Conservation (phyloP, 2,888 invertebrate genomes). For the Hermodice carunculata region DNA sequence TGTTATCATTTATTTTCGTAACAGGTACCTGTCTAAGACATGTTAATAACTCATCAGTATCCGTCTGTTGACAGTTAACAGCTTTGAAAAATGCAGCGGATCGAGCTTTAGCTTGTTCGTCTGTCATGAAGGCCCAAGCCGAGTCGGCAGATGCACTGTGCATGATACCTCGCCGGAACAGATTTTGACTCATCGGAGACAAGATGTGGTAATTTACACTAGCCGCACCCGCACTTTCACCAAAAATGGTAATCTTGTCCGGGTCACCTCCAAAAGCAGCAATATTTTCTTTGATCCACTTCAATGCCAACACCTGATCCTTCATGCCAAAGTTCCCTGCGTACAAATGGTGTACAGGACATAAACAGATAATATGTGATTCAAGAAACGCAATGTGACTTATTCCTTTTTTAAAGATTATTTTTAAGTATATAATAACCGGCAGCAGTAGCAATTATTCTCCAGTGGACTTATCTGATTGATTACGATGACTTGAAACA, state of each 20-base stretch:
- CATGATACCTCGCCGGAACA: constrained; percentile 84
- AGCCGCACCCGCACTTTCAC: constrained; percentile 91
- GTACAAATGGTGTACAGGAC: too few species aligned
- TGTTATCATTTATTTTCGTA: constrained; percentile 31
- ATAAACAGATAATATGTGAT: too few species aligned
- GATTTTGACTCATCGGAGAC: constrained; percentile 88
- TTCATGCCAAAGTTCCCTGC: constrained; percentile 92
- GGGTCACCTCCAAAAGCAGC: constrained; percentile 78
- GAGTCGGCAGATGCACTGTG: constrained; percentile 91
- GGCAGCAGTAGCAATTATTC: too few species aligned
- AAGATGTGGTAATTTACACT: constrained; percentile 82
- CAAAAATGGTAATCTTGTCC: constrained; percentile 91
- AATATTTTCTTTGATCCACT: constrained; percentile 59
- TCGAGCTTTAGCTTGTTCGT: constrained; percentile 23
- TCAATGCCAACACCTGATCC: constrained; percentile 90
- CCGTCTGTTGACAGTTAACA: constrained; percentile 33
- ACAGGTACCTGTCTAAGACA: constrained; percentile 36
- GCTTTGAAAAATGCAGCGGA: constrained; percentile 30
- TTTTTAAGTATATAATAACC: too few species aligned
- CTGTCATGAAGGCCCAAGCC: constrained; percentile 89
- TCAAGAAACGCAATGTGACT: too few species aligned
- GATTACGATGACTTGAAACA: too few species aligned
- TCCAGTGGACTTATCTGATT: too few species aligned
- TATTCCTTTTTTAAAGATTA: too few species aligned
- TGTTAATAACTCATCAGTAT: constrained; percentile 32